Evolutionary conservation across 1,140 invertebrate genomes (phyloP), one percentile per base, ranked within the genome.

Genomic region (Drepana arcuata): DNA sequence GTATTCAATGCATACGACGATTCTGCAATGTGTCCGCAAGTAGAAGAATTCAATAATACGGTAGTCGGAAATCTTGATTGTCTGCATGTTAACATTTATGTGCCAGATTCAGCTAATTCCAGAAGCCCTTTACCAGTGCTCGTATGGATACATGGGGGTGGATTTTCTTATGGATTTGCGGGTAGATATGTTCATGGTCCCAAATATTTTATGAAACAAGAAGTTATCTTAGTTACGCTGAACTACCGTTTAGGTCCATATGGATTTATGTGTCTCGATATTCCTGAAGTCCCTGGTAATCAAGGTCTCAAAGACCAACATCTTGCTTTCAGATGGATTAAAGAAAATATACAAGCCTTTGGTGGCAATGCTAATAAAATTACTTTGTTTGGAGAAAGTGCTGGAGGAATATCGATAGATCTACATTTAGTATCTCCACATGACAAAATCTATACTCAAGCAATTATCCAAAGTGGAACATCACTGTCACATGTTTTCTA

Each of bases 141-240:
- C 67, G 84, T 93, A 2, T 93, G 84, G 71, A 87, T 93, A 14
- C 88, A 91, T 60, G 91, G 91, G 2, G 92, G 92, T 13, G 86
- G 69, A 16, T 90, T 91, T 49, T 54, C 68, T 2, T 37, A 60
- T 7, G 88, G 88, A 1, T 88, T 86, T 1, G 55, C 54, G 15
- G 50, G 43, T 7, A 52, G 41, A 29, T 34, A 62, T 6, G 16
- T 79, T 0, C 84, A 85, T 49, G 77, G 81, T 7, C 82, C 85
- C 2, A 80, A 85, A 37, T 84, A 86, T 43, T 78, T 90, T 7
- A 54, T 86, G 3, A 63, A 81, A 21, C 75, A 86, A 2, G 74
- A 86, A 32, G 66, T 90, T 2, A 78, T 90, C 15, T 57, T 89
- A 1, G 87, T 90, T 1, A 84, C 85, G 0, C 41, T 88, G 2